phyloP scores from a whole-genome alignment of 2,113 vertebrate species.

The Trachemys scripta region DNA sequence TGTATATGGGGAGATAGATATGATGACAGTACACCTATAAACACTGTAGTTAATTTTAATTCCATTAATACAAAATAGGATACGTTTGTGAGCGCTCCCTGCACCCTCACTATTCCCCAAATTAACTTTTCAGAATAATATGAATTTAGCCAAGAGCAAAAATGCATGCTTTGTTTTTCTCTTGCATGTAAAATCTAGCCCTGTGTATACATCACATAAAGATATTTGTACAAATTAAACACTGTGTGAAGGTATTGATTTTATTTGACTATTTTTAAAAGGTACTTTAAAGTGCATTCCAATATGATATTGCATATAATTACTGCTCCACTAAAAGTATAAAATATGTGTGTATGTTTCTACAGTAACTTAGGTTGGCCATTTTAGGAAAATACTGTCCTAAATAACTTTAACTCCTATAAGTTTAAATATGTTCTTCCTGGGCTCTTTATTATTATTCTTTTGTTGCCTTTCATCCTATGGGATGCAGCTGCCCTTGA shows the following conservation, averaged over 20 bases:
- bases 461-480: slow-evolving; percentile 85
- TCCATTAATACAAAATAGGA: background rate
- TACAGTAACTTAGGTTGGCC: slow-evolving; percentile 41
- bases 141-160: background rate
- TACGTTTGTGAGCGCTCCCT: background rate
- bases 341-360: background rate
- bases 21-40: background rate
- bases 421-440: slow-evolving; percentile 82
- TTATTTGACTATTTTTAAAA: background rate
- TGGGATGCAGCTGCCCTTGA: slow-evolving; percentile 84
- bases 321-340: background rate
- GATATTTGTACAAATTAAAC: background rate
- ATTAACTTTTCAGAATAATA: background rate
- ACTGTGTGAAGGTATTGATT: background rate
- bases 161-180: background rate
- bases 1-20: slow-evolving; percentile 59
- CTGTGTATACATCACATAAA: background rate
- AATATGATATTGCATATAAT: background rate
- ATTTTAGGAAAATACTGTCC: slow-evolving; percentile 12
- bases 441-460: slow-evolving; percentile 79
- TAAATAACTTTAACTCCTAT: slow-evolving; percentile 75
- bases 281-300: background rate
- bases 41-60: background rate
- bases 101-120: background rate
- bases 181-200: background rate